phyloP scores from a whole-genome alignment of 1,140 invertebrate species.

The Stegodyphus mimosarum region DNA sequence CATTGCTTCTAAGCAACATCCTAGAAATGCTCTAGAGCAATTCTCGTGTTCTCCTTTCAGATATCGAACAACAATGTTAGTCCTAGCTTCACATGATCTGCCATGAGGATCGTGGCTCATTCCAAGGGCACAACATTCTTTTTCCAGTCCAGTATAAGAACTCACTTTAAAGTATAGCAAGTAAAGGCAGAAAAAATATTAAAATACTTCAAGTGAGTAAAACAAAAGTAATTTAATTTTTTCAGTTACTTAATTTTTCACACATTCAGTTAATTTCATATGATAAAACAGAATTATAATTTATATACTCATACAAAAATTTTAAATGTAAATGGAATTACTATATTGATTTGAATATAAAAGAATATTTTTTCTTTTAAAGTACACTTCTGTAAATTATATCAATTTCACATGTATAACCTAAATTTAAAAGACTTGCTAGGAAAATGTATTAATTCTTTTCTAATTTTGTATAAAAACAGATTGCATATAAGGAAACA shows the following conservation, averaged over 20 bases:
- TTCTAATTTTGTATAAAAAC: too few relatives aligned
- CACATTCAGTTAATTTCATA: too few relatives aligned
- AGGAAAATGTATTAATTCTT: too few relatives aligned
- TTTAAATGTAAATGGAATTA: too few relatives aligned
- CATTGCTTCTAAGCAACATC: conserved; percentile 27
- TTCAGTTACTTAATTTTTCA: not conserved
- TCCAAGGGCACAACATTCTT: conserved; percentile 32
- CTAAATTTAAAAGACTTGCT: too few relatives aligned
- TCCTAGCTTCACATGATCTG: conserved; percentile 8
- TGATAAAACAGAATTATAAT: too few relatives aligned
- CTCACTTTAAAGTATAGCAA: conserved; percentile 8
- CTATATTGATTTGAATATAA: too few relatives aligned
- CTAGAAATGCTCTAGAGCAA: conserved; percentile 31
- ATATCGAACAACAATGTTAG: conserved; percentile 15
- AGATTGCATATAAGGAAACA: too few relatives aligned
- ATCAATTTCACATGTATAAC: too few relatives aligned
- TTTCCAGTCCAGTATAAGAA: not conserved
- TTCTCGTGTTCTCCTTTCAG: conserved; percentile 5
- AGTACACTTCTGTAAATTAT: too few relatives aligned
- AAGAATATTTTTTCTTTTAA: too few relatives aligned
- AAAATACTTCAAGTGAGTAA: not conserved
- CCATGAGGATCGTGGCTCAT: conserved; percentile 4
- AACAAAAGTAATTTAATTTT: not conserved
- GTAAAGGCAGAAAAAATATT: not conserved
- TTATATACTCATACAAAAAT: too few relatives aligned